Base-by-base conservation (phyloP, 2,888 invertebrate genomes). In the Cephonodes hylas region DNA sequence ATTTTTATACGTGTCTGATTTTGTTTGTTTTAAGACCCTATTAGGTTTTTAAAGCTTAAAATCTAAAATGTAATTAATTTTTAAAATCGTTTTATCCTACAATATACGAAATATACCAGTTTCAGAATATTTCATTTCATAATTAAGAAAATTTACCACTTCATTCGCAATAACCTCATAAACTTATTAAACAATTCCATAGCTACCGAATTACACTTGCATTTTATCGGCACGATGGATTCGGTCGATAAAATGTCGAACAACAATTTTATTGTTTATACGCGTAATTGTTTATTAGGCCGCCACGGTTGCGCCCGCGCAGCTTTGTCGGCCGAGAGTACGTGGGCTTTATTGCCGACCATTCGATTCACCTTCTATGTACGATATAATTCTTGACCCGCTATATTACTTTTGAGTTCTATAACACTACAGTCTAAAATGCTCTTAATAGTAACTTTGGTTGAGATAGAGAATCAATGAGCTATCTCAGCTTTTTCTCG, bases 211-310 rank as follows among this genome's bases (percentile, higher is more conserved):
- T 53, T 27, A 53, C 23, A 34, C 34, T 46, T 23, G 10, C 63
- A 64, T 64, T 71, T 81, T 83, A 75, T 60, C 27, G 42, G 23
- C 15, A 44, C 44, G 48, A 27, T 42, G 42, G 60, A 60, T 82
- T 70, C 85, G 84, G 72, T 81, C 86, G 84, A 88, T 89, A 88
- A 89, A 88, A 74, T 70, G 69, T 79, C 79, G 84, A 81, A 79
- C 81, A 80, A 83, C 81, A 79, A 84, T 82, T 84, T 82, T 78
- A 80, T 76, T 86, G 85, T 87, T 86, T 86, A 87, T 85, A 84
- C 79, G 76, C 77, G 81, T 90, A 88, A 89, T 90, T 89, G 88
- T 90, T 91, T 89, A 86, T 86, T 83, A 84, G 81, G 80, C 74
- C 53, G 18, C 25, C 20, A 25, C 25, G 53, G 48, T 59, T 42